phyloP scores from a whole-genome alignment of 2,113 vertebrate species.

The Hippocampus guttulatus region DNA sequence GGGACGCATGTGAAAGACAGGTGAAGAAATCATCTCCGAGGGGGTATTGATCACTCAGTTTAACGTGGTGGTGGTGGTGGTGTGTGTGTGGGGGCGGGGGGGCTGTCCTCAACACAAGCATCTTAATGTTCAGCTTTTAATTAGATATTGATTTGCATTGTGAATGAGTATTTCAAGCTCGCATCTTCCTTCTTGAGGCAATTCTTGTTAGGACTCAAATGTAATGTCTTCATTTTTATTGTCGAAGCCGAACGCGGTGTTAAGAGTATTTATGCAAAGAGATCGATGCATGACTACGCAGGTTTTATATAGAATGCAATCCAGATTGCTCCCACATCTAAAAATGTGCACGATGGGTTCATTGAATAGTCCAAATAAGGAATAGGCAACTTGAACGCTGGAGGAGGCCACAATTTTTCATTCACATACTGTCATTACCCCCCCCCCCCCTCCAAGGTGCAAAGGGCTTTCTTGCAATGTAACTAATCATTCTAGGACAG shows the following conservation, averaged over 20 bases:
- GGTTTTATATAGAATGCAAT: no score
- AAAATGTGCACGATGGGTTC: background rate
- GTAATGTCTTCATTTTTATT: background rate
- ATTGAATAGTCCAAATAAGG: background rate
- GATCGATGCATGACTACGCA: no score
- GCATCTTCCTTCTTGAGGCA: conserved; percentile 50
- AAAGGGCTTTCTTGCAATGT: no score
- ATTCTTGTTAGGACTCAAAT: conserved; percentile 58
- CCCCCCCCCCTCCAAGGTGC: no score
- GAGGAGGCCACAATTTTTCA: no score
- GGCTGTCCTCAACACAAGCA: conserved; percentile 44
- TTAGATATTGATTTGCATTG: conserved; percentile 83
- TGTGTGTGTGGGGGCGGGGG: background rate
- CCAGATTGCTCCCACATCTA: no score
- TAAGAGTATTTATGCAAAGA: background rate
- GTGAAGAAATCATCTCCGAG: conserved; percentile 68
- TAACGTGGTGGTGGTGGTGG: conserved; percentile 38
- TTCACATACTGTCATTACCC: background rate
- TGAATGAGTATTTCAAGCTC: conserved; percentile 70
- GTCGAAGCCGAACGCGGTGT: background rate
- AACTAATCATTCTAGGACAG: no score
- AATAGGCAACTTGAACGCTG: no score
- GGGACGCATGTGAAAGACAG: conserved; percentile 66
- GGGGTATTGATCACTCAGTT: conserved; percentile 55
- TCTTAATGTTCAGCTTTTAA: conserved; percentile 74